Percentiles rank a stretch among this genome's conserved stretches.
Conservation (phyloP, 2,888 invertebrate genomes). For the Nemotelus pantherinus region DNA sequence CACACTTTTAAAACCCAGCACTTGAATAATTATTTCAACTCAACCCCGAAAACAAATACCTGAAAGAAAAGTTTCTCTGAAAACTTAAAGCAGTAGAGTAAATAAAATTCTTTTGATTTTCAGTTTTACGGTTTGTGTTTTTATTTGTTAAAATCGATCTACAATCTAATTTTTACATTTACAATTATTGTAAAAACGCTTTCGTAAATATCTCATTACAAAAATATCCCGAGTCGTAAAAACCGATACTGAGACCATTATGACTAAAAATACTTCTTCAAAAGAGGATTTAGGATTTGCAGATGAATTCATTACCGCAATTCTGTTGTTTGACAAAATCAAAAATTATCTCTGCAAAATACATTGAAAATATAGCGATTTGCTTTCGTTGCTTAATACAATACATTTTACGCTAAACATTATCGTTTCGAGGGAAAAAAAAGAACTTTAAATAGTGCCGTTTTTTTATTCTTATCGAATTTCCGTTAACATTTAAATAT, state of each 20-base stretch:
- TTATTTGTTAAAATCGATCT: constrained; percentile 40
- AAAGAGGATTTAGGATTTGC: background rate
- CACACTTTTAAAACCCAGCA: no score
- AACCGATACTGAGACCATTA: constrained; percentile 6
- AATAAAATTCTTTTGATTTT: constrained; percentile 13
- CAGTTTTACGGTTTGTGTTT: constrained; percentile 20
- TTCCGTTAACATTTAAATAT: no score
- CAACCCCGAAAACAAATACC: no score
- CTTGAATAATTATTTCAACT: no score
- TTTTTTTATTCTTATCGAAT: no score
- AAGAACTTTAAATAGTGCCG: no score
- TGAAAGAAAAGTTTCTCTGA: no score
- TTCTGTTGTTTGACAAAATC: background rate
- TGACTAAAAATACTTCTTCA: background rate
- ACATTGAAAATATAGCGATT: background rate
- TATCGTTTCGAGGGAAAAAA: no score
- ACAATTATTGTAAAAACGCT: constrained; percentile 29
- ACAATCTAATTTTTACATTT: constrained; percentile 34
- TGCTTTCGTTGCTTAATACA: no score
- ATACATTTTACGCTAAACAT: no score
- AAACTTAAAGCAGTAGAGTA: background rate
- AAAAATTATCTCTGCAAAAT: background rate
- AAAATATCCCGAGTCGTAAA: constrained; percentile 38
- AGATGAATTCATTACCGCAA: background rate
- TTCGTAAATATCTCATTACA: constrained; percentile 23